Base-by-base conservation (phyloP, 2,797 vertebrate genomes). In the Knipowitschia caucasica region DNA sequence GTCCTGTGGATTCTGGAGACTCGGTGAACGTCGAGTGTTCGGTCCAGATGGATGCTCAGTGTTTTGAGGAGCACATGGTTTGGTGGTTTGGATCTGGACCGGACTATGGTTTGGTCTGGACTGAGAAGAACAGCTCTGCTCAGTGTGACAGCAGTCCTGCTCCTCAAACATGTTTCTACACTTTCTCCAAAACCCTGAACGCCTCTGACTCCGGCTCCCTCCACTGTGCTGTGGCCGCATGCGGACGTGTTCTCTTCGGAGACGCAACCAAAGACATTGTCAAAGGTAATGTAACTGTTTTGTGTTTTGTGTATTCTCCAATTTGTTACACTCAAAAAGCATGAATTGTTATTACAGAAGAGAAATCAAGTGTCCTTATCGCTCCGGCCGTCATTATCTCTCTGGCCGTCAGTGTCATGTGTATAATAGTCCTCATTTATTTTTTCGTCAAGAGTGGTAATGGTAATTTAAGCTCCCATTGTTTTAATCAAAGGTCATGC, bases 221-320 rank as follows among this genome's bases (percentile, higher is more conserved):
- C 42, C 33, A 30, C 65, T 80, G 71, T 60, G 47, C 67, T 1
- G 64, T 62, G 49, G 44, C 50, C 26, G 24, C 57, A 0, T 69
- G 69, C 61, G 75, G 34, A 0, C 11, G 72, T 39, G 66, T 9
- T 2, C 26, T 1, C 10, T 39, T 46, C 44, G 50, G 0, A 50
- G 56, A 75, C 2, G 0, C 5, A 55, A 38, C 57, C 15, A 62
- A 56, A 34, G n/a, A 31, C 0, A 0, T 56, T 0, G 3, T 5
- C 2, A 30, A 66, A 51, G 80, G 80, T 79, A 70, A 65, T 2
- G 29, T 7, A 1, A 31, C 34, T 1, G 29, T 11, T 45, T 1
- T 36, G 2, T 27, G 12, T 36, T 0, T 51, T 18, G 1, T 0
- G 0, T n/a, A n/a, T n/a, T n/a, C n/a, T n/a, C n/a, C 11, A 23